A percentile compares a stretch with the other conserved stretches of the same genome.
These are phyloP conservation scores for Aphyosemion australe DNA, from an alignment of 2,113 vertebrate genomes.

Conservation along the genomic window DNA sequence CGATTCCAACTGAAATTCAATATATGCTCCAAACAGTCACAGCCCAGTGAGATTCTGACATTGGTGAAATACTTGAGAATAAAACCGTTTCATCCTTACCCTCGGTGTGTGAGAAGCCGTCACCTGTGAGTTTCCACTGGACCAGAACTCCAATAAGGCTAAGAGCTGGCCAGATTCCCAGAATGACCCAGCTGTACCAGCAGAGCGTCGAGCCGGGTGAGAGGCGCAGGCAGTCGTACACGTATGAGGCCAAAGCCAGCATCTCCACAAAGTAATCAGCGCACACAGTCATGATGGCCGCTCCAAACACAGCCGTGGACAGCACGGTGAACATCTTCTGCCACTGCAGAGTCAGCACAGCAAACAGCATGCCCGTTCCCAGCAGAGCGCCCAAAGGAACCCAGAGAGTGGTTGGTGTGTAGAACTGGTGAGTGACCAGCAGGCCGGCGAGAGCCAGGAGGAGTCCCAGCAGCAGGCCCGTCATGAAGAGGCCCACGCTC, in stretches of 20 bases:
- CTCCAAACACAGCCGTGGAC: conserved; percentile 85
- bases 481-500: conserved; percentile 90
- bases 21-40: too few species aligned
- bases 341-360: conserved; percentile 87
- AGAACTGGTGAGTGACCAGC: conserved; percentile 82
- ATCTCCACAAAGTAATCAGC: conserved; percentile 87
- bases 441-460: conserved; percentile 82
- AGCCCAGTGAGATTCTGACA: too few species aligned
- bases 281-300: conserved; percentile 84
- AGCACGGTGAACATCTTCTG: conserved; percentile 84
- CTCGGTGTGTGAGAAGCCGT: conserved; percentile 82
- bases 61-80: too few species aligned
- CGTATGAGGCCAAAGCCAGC: conserved; percentile 78
- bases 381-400: conserved; percentile 84
- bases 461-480: conserved; percentile 86
- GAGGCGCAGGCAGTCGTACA: conserved; percentile 82
- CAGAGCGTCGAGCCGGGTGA: conserved; percentile 78
- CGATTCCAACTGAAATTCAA: too few species aligned
- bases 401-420: conserved; percentile 85
- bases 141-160: conserved; percentile 83
- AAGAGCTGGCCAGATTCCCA: conserved; percentile 86
- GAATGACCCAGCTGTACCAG: conserved; percentile 90
- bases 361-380: conserved; percentile 85
- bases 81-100: conserved; percentile 68
- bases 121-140: conserved; percentile 87